Evolutionary conservation across 2,888 invertebrate species (phyloP).

Genomic region (Catocala fraxini): DNA sequence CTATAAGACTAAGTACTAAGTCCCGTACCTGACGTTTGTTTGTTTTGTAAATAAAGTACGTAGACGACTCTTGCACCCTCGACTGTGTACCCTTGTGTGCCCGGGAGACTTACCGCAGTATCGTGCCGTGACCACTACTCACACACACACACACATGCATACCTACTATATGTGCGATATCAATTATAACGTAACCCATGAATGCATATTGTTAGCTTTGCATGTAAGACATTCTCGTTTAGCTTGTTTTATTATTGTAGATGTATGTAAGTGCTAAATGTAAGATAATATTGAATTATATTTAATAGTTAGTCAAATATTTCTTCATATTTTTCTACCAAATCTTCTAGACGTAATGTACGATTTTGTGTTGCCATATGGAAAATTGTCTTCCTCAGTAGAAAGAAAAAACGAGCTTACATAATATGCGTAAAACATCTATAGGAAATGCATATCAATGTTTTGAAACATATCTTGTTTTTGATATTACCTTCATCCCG

Average conservation of each 20-base stretch:
- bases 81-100: conserved; percentile 28
- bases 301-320: conserved; percentile 74
- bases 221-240: conserved; percentile 51
- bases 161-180: background rate
- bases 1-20: conserved; percentile 42
- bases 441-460: conserved; percentile 46
- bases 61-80: conserved; percentile 17
- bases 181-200: conserved; percentile 32
- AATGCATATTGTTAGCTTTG: conserved; percentile 53
- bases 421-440: conserved; percentile 17
- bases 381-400: conserved; percentile 36
- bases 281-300: conserved; percentile 62
- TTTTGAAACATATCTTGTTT: conserved; percentile 43
- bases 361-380: conserved; percentile 59
- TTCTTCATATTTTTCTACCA: conserved; percentile 81
- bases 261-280: conserved; percentile 56
- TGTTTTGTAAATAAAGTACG: conserved; percentile 28
- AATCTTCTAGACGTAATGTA: conserved; percentile 67
- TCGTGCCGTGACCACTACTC: conserved; percentile 9
- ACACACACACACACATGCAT: no score
- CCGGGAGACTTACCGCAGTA: conserved; percentile 47
- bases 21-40: conserved; percentile 26
- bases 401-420: conserved; percentile 29
- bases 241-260: conserved; percentile 56
- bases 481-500: background rate